Conservation (phyloP, 2,888 invertebrate genomes). For the Drosophila longiperda region DNA sequence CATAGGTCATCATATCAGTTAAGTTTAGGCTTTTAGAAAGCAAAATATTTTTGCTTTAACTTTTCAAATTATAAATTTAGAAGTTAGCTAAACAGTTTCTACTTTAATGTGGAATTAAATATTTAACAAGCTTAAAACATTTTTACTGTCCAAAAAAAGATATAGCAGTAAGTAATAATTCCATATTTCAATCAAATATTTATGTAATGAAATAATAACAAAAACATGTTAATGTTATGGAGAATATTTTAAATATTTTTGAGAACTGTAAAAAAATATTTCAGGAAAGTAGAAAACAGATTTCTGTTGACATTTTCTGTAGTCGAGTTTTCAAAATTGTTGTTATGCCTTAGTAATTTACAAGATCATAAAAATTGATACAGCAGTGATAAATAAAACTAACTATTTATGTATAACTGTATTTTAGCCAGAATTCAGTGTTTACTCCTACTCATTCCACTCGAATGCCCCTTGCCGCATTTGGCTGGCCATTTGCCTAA, state of each 20-base stretch:
- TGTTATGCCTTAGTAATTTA: neutral
- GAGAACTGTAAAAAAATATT: neutral
- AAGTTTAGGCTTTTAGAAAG: rapidly evolving
- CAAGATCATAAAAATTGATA: neutral
- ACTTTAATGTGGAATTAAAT: neutral
- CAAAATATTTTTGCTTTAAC: neutral
- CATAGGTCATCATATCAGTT: neutral
- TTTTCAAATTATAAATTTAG: neutral
- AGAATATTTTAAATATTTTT: neutral
- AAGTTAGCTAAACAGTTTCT: neutral
- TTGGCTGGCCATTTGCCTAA: conserved; percentile 68
- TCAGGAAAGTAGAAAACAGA: neutral
- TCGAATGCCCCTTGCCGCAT: conserved; percentile 40
- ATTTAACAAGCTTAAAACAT: neutral
- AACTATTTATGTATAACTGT: neutral
- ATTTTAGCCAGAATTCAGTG: neutral
- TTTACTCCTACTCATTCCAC: conserved; percentile 4
- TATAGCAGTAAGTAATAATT: neutral
- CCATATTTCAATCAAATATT: neutral
- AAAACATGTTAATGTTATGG: neutral
- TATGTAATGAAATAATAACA: neutral
- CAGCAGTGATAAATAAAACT: neutral
- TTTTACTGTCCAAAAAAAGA: neutral
- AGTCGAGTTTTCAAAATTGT: neutral
- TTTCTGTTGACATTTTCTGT: neutral